These are phyloP conservation scores for Diceros bicornis DNA, from an alignment of 2,797 vertebrate species.

Conservation along the genomic window DNA sequence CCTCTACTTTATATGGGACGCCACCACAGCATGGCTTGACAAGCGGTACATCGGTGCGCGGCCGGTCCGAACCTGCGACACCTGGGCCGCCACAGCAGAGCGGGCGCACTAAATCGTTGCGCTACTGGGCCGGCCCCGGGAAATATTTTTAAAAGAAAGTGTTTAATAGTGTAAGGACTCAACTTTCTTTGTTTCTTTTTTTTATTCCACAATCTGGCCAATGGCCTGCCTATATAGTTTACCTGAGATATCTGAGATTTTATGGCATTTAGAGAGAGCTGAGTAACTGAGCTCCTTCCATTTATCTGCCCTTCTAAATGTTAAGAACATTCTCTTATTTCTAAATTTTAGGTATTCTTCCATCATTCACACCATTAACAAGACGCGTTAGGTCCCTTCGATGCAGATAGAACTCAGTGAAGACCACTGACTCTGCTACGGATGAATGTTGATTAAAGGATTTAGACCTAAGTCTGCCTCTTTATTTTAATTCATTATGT, in stretches of 20 bases:
- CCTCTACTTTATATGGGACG: too few species aligned
- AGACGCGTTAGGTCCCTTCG: not conserved
- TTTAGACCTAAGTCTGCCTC: slow-evolving; percentile 57
- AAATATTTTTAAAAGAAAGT: not conserved
- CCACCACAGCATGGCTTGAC: too few species aligned
- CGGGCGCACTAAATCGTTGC: too few species aligned
- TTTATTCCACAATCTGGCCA: not conserved
- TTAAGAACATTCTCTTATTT: slow-evolving; percentile 15
- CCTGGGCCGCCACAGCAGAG: too few species aligned
- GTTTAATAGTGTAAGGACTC: not conserved
- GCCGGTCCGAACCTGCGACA: too few species aligned
- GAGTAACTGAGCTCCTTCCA: not conserved
- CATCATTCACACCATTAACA: not conserved
- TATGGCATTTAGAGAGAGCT: not conserved
- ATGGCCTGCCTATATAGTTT: not conserved
- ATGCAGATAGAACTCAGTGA: not conserved
- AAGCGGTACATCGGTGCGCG: too few species aligned
- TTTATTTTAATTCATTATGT: slow-evolving; percentile 72
- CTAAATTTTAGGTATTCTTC: slow-evolving; percentile 51
- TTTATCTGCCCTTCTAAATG: not conserved
- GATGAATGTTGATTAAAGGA: slow-evolving; percentile 51
- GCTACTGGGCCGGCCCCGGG: too few species aligned
- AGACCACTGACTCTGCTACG: not conserved
- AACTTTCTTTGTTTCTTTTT: not conserved
- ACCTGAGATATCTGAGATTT: not conserved